phyloP scores from a whole-genome alignment of 2,888 invertebrate species.

The Myathropa florea region DNA sequence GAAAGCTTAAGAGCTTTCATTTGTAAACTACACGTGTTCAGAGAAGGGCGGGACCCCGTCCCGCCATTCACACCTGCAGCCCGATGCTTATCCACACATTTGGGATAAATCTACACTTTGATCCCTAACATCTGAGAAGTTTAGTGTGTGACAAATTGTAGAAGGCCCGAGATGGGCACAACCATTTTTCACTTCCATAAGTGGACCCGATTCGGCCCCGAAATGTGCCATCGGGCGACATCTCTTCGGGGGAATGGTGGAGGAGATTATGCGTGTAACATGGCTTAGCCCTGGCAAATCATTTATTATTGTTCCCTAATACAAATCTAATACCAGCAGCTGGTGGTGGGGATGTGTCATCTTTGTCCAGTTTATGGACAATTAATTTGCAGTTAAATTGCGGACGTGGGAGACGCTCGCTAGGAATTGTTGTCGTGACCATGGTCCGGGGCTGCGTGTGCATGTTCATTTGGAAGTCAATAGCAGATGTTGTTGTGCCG shows the following conservation, averaged over 20 bases:
- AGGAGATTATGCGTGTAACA: neutral
- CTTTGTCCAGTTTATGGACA: slow-evolving; percentile 2
- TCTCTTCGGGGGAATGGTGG: neutral
- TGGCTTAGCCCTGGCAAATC: neutral
- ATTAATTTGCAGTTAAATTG: neutral
- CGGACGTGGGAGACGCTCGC: neutral
- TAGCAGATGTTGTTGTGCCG: slow-evolving; percentile 26
- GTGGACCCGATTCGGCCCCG: neutral
- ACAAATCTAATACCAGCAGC: slow-evolving; percentile 22
- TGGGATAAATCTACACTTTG: neutral
- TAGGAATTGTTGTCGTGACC: neutral
- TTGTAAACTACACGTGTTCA: no score
- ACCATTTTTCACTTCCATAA: neutral
- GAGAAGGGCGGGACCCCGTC: no score
- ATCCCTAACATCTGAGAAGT: neutral
- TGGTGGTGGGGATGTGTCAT: slow-evolving; percentile 13
- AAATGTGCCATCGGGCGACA: no score
- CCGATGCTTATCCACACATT: no score
- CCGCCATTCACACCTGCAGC: neutral
- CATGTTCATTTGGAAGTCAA: slow-evolving; percentile 3
- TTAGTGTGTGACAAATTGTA: neutral
- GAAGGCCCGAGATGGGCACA: neutral
- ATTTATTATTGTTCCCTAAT: slow-evolving; percentile 7
- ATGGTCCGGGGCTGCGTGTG: neutral
- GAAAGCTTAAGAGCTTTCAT: no score